These are phyloP conservation scores for Colinus virginianus DNA, from an alignment of 2,113 vertebrate species.

Conservation along the genomic window DNA sequence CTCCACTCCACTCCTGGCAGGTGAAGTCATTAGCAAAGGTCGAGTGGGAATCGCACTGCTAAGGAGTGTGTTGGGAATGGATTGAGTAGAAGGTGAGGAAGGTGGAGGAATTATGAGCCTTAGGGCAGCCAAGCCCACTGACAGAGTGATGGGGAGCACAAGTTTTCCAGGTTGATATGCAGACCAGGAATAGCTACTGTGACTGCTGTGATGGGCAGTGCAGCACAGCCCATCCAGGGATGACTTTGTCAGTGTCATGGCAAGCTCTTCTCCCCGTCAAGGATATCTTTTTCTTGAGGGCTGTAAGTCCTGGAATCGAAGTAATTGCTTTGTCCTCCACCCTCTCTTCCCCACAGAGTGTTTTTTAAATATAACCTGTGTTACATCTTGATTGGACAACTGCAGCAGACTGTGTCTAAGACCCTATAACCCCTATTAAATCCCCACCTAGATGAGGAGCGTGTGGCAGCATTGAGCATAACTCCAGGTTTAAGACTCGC, in stretches of 20 bases:
- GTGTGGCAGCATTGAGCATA: background rate
- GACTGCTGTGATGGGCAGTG: background rate
- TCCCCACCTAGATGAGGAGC: background rate
- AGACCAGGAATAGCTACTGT: background rate
- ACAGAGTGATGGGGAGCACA: fast-evolving
- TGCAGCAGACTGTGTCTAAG: background rate
- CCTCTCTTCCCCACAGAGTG: background rate
- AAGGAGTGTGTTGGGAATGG: background rate
- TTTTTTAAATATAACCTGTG: background rate
- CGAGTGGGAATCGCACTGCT: background rate
- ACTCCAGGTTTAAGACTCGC: background rate
- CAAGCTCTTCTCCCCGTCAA: background rate
- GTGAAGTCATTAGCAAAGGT: background rate
- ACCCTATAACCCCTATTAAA: background rate
- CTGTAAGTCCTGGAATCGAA: background rate
- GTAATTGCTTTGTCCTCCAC: background rate
- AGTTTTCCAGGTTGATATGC: background rate
- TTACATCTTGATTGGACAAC: background rate
- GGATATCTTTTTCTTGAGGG: background rate
- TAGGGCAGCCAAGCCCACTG: background rate
- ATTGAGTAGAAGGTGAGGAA: background rate
- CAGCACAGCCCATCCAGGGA: background rate
- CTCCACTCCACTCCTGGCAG: background rate
- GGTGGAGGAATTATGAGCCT: background rate
- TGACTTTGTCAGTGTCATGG: background rate